Conservation (phyloP, 2,797 vertebrate genomes). For the Picus viridis region DNA sequence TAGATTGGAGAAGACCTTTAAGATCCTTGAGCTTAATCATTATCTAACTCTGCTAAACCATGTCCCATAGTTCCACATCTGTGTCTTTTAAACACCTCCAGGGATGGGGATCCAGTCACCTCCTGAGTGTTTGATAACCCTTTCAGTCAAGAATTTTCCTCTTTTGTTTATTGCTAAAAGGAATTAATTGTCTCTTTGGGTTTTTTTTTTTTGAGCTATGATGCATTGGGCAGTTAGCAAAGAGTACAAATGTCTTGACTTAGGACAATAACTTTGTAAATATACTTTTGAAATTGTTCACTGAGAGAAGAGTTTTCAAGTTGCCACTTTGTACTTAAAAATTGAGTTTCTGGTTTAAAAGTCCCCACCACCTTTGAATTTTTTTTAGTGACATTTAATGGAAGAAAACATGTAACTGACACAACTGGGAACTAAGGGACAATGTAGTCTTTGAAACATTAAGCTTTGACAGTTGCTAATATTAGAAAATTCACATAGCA, state of each 20-base stretch:
- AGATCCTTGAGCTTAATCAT: no score
- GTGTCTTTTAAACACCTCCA: no score
- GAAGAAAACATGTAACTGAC: neutral
- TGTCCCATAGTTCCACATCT: no score
- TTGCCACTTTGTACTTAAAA: neutral
- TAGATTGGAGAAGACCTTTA: no score
- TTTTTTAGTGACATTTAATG: neutral
- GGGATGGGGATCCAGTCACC: neutral
- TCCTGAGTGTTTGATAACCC: no score
- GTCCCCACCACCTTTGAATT: neutral
- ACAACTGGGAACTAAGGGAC: neutral
- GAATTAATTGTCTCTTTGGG: neutral
- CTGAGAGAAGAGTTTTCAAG: neutral
- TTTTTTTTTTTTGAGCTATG: neutral
- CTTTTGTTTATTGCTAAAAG: neutral
- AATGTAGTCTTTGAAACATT: neutral
- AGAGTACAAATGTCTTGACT: neutral
- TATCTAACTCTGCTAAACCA: no score
- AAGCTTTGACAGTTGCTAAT: neutral
- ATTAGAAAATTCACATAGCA: neutral
- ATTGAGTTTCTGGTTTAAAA: neutral
- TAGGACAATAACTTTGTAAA: neutral
- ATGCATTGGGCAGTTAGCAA: neutral
- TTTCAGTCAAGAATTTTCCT: neutral
- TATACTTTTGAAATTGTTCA: neutral